Evolutionary conservation across 2,113 vertebrate species (phyloP), one percentile per base, ranked within the genome.

Genomic region (Zonotrichia leucophrys): DNA sequence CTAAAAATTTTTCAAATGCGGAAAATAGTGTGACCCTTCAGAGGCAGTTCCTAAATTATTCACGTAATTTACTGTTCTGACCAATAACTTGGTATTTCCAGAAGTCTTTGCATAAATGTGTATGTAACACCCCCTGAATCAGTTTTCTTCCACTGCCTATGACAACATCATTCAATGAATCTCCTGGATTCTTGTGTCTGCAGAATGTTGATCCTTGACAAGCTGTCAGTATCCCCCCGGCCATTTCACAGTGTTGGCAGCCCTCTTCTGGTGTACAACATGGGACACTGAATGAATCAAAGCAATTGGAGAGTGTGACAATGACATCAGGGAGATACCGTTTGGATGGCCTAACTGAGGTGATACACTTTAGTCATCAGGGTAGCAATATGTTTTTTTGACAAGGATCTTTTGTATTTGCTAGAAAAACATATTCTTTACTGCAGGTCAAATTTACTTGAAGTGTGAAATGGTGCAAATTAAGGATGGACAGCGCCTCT

Each of bases 261-360:
- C 28, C 5, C 5, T 9, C 15, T 69, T 68, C 44, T 24, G 3
- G 28, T 27, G 16, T 55, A 52, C 27, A 73, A 5, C 19, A 28
- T 24, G 39, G 86, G 90, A 85, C 50, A 55, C 0, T 39, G 82
- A 92, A 89, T 62, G 80, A 94, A 94, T 72, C 52, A 91, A 80
- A 97, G 83, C 67, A 93, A 81, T 5, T 75, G 77, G 79, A 35
- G 82, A 85, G 11, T 56, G 63, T 79, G 85, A 76, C 74, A 93
- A 25, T 81, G 89, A 76, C 74, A 83, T 68, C 56, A 72, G 46
- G n/a, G 77, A 90, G 55, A 79, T 52, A 64, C 4, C 73, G 24
- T 83, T 31, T 82, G 67, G 23, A 80, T 13, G 19, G 35, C 46
- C 64, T 81, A 56, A 85, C 21, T 56, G 78, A 69, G 62, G 52